Evolutionary conservation across 2,888 invertebrate species (phyloP), one percentile per base, ranked within the genome.

Genomic region (Volucella inflata): DNA sequence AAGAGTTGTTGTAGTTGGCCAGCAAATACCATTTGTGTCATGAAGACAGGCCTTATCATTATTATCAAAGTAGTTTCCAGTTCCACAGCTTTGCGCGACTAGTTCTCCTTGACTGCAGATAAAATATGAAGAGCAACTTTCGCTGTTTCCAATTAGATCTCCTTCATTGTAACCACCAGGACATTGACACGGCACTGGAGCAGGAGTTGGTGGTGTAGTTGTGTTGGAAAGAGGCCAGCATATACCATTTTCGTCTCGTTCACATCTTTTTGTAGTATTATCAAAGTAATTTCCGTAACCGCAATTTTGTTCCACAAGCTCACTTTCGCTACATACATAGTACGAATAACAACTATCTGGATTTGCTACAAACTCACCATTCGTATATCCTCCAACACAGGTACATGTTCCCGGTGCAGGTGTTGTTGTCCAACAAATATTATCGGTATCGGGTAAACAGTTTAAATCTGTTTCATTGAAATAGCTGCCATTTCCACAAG

Each of bases 401-500:
- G 64, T 62, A 44, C 76, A 77, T 12, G 67, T 42, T 14, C 36
- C 46, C 2, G 50, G 11, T 21, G 60, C 40, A 2, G 46, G 2
- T 12, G 50, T 14, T 0, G 48, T 2, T 48, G 51, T 17, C 67
- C 42, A 55, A 16, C 77, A 77, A 53, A 16, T 53, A 21, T 88
- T 87, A 0, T 50, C 60, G 1, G 50, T 36, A 21, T 77, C 77
- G 2, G 70, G 60, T 14, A 55, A 4, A 16, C 77, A 77, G 11
- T 38, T n/a, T 1, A 38, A 12, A 11, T 17, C 36, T 0, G 44
- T 55, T 0, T 8, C 17, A 62, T 89, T 46, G 12, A 88, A 91
- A 68, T 89, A 91, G 51, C 82, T 88, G 10, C 89, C 89, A 2
- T 11, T 44, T 1, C 30, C 10, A 9, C 91, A 91, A 2, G 6